Percentiles rank a stretch among this genome's conserved stretches.
phyloP scores from a whole-genome alignment of 2,888 invertebrate genomes.

The Emmelina monodactyla region DNA sequence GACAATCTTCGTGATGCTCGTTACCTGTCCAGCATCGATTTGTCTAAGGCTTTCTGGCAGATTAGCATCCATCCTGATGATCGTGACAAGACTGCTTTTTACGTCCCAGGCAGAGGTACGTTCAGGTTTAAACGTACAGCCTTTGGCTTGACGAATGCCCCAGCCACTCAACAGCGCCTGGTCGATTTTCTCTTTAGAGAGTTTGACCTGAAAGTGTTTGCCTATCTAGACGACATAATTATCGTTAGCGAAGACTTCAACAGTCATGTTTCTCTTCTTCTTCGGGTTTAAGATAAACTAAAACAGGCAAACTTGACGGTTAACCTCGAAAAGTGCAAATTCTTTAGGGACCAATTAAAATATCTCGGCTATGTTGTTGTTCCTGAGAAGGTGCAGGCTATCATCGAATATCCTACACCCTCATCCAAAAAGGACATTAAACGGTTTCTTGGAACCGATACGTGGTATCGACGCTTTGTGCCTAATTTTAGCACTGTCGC shows the following conservation, averaged over 20 bases:
- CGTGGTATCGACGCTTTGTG: slow-evolving; percentile 14
- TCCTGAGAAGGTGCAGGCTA: neutral
- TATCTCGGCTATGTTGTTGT: neutral
- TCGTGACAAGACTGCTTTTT: neutral
- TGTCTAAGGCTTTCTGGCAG: neutral
- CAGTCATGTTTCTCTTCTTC: neutral
- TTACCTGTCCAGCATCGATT: neutral
- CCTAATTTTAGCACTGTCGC: slow-evolving; percentile 15
- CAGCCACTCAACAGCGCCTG: no score
- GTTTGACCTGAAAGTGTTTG: no score
- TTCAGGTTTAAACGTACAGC: no score
- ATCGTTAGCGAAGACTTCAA: neutral
- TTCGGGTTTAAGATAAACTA: neutral
- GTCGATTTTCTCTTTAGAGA: no score
- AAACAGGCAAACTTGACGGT: neutral
- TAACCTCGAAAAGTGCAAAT: neutral
- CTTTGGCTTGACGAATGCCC: no score
- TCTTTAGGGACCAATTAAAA: neutral
- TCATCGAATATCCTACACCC: neutral
- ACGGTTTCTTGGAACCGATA: neutral
- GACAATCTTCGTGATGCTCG: slow-evolving; percentile 7
- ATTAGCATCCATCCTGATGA: neutral
- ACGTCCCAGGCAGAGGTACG: no score
- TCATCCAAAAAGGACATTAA: neutral
- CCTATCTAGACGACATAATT: no score